Conservation (phyloP, 2,113 vertebrate genomes). For the Narcine bancroftii region DNA sequence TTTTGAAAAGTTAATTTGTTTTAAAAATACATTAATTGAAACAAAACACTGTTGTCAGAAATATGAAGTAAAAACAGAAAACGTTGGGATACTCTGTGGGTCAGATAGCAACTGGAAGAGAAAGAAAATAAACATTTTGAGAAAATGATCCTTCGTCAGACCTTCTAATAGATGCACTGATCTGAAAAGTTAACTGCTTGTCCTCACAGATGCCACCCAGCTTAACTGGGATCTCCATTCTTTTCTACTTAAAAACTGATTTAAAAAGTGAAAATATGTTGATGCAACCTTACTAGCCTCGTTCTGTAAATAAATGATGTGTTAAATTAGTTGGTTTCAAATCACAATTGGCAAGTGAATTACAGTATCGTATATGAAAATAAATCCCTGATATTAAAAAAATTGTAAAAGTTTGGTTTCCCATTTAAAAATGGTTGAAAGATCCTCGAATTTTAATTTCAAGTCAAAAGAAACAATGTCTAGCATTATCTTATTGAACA, state of each 20-base stretch:
- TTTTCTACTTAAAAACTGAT: too few species aligned
- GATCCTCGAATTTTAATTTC: neutral
- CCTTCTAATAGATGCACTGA: too few species aligned
- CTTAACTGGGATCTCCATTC: too few species aligned
- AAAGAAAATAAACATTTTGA: too few species aligned
- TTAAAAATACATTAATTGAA: neutral
- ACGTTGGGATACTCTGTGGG: too few species aligned
- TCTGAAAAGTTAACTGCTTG: too few species aligned
- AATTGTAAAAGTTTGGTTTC: neutral
- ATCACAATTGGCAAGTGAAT: neutral
- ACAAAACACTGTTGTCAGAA: too few species aligned
- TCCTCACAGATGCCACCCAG: too few species aligned
- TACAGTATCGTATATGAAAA: neutral
- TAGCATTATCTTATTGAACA: neutral
- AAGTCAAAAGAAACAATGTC: neutral
- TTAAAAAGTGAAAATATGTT: neutral
- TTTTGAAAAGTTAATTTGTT: neutral
- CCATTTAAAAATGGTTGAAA: neutral
- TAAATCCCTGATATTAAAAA: neutral
- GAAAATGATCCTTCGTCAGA: too few species aligned
- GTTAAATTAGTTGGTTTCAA: constrained; percentile 29
- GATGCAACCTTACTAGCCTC: constrained; percentile 45
- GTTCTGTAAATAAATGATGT: constrained; percentile 42
- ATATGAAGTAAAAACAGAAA: too few species aligned
- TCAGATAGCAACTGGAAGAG: too few species aligned